These are phyloP conservation scores for Mastigias papua DNA, from an alignment of 30 jellyfish, hydroid and myxozoan species.

Conservation along the genomic window DNA sequence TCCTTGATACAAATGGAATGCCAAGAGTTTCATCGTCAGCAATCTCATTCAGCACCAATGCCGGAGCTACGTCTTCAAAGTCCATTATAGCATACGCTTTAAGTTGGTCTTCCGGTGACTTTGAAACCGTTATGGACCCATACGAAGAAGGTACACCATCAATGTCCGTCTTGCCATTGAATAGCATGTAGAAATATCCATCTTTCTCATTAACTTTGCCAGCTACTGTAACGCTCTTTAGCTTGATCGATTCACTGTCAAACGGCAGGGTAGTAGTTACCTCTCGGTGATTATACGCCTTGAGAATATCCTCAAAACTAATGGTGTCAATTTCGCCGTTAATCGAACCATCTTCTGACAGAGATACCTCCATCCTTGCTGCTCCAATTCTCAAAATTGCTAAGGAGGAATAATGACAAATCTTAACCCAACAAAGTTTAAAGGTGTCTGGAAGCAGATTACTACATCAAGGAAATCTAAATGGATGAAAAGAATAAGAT, in stretches of 20 bases:
- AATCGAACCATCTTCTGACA: constrained; percentile 53
- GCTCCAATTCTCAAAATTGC: constrained; percentile 26
- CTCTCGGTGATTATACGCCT: constrained; percentile 58
- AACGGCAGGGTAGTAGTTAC: constrained; percentile 59
- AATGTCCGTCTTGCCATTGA: constrained; percentile 68
- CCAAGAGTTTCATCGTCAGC: constrained; percentile 76
- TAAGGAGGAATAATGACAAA: neutral
- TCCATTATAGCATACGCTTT: constrained; percentile 76
- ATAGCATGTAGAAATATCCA: constrained; percentile 59
- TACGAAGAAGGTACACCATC: constrained; percentile 50
- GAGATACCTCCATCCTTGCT: constrained; percentile 15
- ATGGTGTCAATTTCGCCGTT: constrained; percentile 32
- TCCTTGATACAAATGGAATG: constrained; percentile 85
- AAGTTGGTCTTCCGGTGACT: constrained; percentile 59
- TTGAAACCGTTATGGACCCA: constrained; percentile 75
- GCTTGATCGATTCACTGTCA: constrained; percentile 66
- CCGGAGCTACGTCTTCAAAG: constrained; percentile 80
- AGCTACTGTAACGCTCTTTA: constrained; percentile 63
- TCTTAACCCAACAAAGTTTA: too few species aligned
- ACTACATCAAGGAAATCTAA: too few species aligned
- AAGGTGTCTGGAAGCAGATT: too few species aligned
- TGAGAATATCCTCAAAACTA: constrained; percentile 68
- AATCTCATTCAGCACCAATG: constrained; percentile 65
- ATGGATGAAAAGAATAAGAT: too few species aligned
- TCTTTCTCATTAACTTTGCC: constrained; percentile 69